Base-by-base conservation (phyloP, 1,140 invertebrate species). In the Muscidifurax raptorellus region DNA sequence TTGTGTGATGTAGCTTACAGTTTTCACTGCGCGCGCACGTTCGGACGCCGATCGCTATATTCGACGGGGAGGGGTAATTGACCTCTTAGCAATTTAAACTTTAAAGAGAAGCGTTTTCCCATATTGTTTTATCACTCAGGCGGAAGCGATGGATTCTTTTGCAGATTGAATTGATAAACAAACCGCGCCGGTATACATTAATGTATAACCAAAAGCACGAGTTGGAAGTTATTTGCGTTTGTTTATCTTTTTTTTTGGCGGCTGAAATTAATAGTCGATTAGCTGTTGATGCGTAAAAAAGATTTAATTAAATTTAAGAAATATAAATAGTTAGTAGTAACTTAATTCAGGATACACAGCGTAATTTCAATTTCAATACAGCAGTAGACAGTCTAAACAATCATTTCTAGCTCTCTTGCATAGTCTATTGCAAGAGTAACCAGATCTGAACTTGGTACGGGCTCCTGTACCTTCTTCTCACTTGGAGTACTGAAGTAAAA, bases 361-460 rank as follows among this genome's bases (percentile, higher is more conserved):
- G n/a, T 40, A n/a, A 52, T 22, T 22, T 52, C 47, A 52, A 5
- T 52, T 59, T 59, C n/a, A 59, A 59, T 22, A 59, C 18, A n/a
- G 6, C 18, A n/a, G 6, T 0, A 22, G 6, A n/a, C 52, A 59
- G 36, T 80, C 67, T 80, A 99, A 78, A 99, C 98, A 94, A 99
- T 99, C 97, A 99, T 99, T 94, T 99, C 99, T 77, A 99, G 94
- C 94, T 99, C 98, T 90, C 97, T 96, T 15, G 99, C 99, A 94
- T 99, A 99, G 91, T 98, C 98, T 90, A 99, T 97, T 28, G 97
- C 97, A 93, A 99, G 97, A 88, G 97, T 95, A 18, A 98, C 98
- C 22, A 99, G 94, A 91, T 98, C 96, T 75, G 94, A 92, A n/a
- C 98, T 98, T 2, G 98, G 98, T 85, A 99, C 96, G 32, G 95